phyloP scores from a whole-genome alignment of 2,888 invertebrate genomes.

The Cheilosia soror region DNA sequence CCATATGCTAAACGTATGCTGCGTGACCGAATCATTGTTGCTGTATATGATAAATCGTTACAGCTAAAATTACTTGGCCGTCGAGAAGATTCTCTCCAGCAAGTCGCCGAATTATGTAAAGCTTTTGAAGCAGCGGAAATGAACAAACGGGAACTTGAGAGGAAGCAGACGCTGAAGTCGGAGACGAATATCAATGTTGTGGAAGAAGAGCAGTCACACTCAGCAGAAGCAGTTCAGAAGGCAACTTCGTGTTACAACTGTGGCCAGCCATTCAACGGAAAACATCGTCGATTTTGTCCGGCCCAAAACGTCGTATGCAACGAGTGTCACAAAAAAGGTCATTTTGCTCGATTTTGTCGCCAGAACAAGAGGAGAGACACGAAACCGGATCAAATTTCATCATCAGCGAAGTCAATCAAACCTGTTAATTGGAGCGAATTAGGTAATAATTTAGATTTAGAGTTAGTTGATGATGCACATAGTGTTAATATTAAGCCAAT shows the following conservation, averaged over 20 bases:
- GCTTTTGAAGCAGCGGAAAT: conserved; percentile 47
- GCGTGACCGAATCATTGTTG: no score
- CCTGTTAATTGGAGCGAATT: conserved; percentile 4
- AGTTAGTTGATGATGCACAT: conserved; percentile 11
- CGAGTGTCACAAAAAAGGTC: no score
- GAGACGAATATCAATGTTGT: not conserved
- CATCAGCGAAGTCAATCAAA: not conserved
- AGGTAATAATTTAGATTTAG: not conserved
- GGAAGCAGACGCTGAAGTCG: not conserved
- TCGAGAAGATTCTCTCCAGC: conserved; percentile 34
- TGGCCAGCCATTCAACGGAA: no score
- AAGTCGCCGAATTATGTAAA: conserved; percentile 65
- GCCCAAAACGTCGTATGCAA: no score
- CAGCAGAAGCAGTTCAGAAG: not conserved
- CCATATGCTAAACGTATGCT: no score
- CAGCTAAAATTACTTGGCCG: conserved; percentile 69
- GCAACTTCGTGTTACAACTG: not conserved
- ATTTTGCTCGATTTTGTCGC: no score
- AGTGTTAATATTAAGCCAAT: not conserved
- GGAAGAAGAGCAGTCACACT: not conserved
- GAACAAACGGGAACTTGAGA: conserved; percentile 39
- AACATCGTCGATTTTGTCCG: no score
- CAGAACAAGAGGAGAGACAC: no score
- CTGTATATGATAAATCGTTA: conserved; percentile 66
- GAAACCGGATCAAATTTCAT: no score